Evolutionary conservation across 2,797 vertebrate genomes (phyloP), one percentile per base, ranked within the genome.

Genomic region (Epinephelus coioides): DNA sequence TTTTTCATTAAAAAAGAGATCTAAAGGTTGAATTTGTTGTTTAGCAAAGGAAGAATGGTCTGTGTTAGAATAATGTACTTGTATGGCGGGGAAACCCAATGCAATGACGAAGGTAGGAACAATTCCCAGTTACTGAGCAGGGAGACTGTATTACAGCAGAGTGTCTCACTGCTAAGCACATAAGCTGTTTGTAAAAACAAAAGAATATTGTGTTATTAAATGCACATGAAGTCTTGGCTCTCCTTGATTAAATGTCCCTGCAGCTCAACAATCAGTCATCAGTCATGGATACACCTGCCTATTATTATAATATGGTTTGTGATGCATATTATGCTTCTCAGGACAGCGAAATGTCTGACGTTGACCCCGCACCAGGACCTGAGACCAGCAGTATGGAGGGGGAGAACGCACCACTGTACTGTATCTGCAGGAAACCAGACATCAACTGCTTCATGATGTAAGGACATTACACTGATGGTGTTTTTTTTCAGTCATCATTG

Each of bases 401-500:
- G 11, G 95, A 97, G 69, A 98, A 97, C 4, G 94, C 97, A 0
- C 97, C 97, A 0, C 95, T 98, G 15, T 99, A 97, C 90, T 99
- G 98, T 77, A 96, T 99, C 74, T 99, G 98, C 81, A 91, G 96
- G 23, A 98, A 98, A 69, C 95, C 98, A 0, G 97, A 98, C 87
- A 99, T 98, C 84, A 99, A 98, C 92, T 97, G 97, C 90, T 99
- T 98, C 90, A 99, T 99, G 98, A 98, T 99, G 97, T 97, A 90
- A 94, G 96, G 77, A 69, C 38, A 27, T n/a, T 17, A n/a, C 18
- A 55, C 30, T 18, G 25, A 1, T 25, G 13, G 7, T 49, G 38
- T 34, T 59, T 4, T 25, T 25, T 81, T 73, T 65, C 0, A 50
- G 1, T 60, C 0, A 3, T 60, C 34, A 3, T 8, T 46, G 14